Conservation (phyloP, 2,888 invertebrate species). For the Eupsilia transversa region DNA sequence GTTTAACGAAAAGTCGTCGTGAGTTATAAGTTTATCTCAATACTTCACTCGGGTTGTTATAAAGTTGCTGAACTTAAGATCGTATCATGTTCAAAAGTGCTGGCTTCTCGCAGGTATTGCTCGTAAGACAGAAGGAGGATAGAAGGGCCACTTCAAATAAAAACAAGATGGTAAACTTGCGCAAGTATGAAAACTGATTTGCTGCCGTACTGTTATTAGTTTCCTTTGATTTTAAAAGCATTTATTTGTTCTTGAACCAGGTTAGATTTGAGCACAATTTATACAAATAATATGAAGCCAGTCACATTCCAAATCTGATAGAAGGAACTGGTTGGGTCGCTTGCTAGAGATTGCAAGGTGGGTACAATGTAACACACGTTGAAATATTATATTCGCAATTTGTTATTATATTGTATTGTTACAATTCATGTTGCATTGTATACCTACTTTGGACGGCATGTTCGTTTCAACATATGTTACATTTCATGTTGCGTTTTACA, state of each 20-base stretch:
- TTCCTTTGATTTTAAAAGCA: too few relatives aligned
- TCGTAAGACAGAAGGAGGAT: not conserved
- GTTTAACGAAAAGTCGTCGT: constrained; percentile 8
- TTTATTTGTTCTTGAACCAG: not conserved
- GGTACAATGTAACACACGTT: too few relatives aligned
- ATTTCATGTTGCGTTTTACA: too few relatives aligned
- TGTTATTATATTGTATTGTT: too few relatives aligned
- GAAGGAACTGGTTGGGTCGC: too few relatives aligned
- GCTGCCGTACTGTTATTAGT: not conserved
- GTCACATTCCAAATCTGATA: too few relatives aligned
- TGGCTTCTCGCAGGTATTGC: constrained; percentile 23
- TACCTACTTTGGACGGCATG: too few relatives aligned
- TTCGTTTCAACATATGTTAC: too few relatives aligned
- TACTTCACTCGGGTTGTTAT: constrained; percentile 49
- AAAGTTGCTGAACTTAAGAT: constrained; percentile 50
- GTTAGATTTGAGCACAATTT: not conserved
- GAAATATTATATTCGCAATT: too few relatives aligned
- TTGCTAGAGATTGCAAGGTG: too few relatives aligned
- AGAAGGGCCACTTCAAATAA: constrained; percentile 36
- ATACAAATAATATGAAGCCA: too few relatives aligned
- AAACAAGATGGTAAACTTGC: not conserved
- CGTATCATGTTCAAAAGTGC: constrained; percentile 45
- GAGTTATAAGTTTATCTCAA: constrained; percentile 45
- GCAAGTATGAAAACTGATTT: not conserved
- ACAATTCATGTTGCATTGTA: too few relatives aligned